Conservation (phyloP, 1,140 invertebrate species). For the Drosophila subpulchrella region DNA sequence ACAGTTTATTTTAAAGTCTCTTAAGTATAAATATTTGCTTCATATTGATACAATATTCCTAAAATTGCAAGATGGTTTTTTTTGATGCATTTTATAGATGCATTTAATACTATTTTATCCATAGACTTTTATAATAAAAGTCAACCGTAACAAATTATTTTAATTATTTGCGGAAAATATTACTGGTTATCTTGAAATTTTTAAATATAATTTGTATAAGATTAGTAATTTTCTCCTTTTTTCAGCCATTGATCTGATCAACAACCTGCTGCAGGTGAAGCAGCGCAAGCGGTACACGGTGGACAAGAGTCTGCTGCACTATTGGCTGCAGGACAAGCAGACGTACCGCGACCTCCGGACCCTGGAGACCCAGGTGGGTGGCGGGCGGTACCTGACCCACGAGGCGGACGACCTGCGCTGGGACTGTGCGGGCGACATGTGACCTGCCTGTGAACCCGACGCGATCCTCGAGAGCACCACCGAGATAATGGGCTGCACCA, state of each 20-base stretch:
- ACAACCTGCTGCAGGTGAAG: conserved; percentile 99
- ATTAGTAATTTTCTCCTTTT: too few species aligned
- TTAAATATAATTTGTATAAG: too few species aligned
- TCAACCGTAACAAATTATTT: too few species aligned
- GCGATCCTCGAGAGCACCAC: conserved; percentile 12
- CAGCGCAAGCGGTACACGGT: conserved; percentile 98
- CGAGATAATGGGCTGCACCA: conserved; percentile 12
- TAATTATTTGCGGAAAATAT: too few species aligned
- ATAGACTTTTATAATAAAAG: too few species aligned
- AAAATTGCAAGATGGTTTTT: too few species aligned
- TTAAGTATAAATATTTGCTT: too few species aligned
- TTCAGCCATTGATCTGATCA: conserved; percentile 98
- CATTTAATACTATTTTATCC: too few species aligned
- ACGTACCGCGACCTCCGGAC: conserved; percentile 97
- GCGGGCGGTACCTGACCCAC: conserved; percentile 95
- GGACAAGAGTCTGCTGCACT: conserved; percentile 97
- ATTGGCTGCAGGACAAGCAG: conserved; percentile 98
- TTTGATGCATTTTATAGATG: too few species aligned
- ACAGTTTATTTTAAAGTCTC: too few species aligned
- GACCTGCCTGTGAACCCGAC: conserved; percentile 55
- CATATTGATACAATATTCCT: too few species aligned
- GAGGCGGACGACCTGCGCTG: conserved; percentile 97
- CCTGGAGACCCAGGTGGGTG: conserved; percentile 92
- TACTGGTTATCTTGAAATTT: too few species aligned
- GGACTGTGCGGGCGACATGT: conserved; percentile 86